Evolutionary conservation across 1,140 invertebrate species (phyloP).

Genomic region (Xylocopa sonorina): DNA sequence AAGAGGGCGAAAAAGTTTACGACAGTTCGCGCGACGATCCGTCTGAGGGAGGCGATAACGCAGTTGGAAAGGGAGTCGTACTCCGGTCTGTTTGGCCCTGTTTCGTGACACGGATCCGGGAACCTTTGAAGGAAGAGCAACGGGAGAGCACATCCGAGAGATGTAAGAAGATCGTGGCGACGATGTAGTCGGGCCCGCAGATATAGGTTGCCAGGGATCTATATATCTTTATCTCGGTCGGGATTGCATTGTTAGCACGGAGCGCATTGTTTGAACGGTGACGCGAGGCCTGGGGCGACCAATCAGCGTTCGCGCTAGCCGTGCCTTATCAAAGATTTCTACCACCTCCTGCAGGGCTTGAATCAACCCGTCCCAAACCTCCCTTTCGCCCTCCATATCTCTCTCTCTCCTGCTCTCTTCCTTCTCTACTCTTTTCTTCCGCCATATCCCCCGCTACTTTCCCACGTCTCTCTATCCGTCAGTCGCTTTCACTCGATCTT

Average conservation of each 20-base stretch:
- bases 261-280: constrained; percentile 75
- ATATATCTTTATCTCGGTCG: constrained; percentile 73
- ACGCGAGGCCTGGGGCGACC: constrained; percentile 70
- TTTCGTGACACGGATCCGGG: constrained; percentile 42
- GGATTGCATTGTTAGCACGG: constrained; percentile 75
- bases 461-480: not conserved
- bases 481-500: constrained; percentile 12
- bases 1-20: constrained; percentile 25
- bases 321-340: constrained; percentile 74
- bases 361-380: constrained; percentile 56
- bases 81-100: constrained; percentile 24
- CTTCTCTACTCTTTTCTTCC: not conserved
- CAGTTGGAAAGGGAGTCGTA: constrained; percentile 24
- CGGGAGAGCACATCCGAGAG: constrained; percentile 18
- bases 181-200: constrained; percentile 41
- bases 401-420: too few species aligned
- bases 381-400: not conserved
- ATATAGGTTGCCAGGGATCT: constrained; percentile 55
- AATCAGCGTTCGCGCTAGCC: constrained; percentile 68
- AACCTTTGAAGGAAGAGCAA: constrained; percentile 42
- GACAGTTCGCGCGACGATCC: not conserved
- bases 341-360: constrained; percentile 61
- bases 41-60: constrained; percentile 9
- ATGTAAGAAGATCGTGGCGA: constrained; percentile 42
- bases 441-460: too few species aligned